phyloP scores from a whole-genome alignment of 2,113 vertebrate genomes.

The Daboia siamensis region DNA sequence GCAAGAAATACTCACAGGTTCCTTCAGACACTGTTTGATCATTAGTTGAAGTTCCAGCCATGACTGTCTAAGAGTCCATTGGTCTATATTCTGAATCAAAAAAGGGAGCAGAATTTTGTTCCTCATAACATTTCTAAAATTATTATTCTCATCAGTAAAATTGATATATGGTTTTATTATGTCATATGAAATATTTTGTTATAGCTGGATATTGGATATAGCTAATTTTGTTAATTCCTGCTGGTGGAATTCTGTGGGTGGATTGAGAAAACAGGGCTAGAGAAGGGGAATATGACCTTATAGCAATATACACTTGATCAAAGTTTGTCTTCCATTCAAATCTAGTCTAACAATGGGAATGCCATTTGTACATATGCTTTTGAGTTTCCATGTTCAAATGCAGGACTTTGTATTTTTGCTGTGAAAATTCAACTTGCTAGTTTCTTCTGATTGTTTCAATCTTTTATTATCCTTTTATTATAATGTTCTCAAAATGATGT shows the following conservation, averaged over 20 bases:
- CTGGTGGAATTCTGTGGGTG: neutral
- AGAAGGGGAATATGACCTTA: neutral
- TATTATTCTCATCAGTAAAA: neutral
- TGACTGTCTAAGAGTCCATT: slow-evolving; percentile 75
- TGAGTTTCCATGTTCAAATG: neutral
- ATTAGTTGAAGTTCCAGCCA: slow-evolving; percentile 76
- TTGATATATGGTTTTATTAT: neutral
- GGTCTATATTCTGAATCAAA: slow-evolving; percentile 70
- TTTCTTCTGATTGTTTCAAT: neutral
- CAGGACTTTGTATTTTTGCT: neutral
- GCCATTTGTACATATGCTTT: neutral
- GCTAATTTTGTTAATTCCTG: neutral
- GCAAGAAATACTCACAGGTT: slow-evolving; percentile 67
- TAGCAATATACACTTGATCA: neutral
- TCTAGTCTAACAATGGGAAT: neutral
- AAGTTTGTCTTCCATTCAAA: neutral
- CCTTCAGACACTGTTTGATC: slow-evolving; percentile 76
- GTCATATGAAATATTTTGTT: neutral
- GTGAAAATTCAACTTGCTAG: neutral
- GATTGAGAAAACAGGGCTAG: neutral
- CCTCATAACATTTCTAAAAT: neutral
- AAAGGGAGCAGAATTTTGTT: neutral
- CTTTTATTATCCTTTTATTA: neutral
- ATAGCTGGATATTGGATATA: too few species aligned
- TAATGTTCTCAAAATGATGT: neutral